Evolutionary conservation across 2,888 invertebrate genomes (phyloP).

Genomic region (Ernsta delagoae): DNA sequence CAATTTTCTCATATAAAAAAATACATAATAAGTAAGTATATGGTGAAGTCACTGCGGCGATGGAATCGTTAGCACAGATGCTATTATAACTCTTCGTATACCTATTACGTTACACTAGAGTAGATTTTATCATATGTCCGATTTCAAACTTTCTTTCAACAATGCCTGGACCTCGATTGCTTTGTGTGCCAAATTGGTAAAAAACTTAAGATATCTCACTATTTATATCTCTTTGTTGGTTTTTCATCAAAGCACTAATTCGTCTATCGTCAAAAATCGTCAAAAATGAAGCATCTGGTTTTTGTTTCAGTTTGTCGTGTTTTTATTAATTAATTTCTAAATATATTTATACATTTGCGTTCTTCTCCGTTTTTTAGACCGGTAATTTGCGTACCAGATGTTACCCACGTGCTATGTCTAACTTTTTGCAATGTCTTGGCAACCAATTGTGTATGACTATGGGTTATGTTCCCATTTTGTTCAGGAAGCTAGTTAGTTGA

Average conservation of each 20-base stretch:
- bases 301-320: no score
- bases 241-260: neutral
- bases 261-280: no score
- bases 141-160: no score
- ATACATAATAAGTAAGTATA: slow-evolving; percentile 29
- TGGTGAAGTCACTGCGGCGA: slow-evolving; percentile 46
- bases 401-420: slow-evolving; percentile 26
- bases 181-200: neutral
- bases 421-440: neutral
- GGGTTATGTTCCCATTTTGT: slow-evolving; percentile 16
- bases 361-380: slow-evolving; percentile 57
- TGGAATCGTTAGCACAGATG: neutral
- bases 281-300: neutral
- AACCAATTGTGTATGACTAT: slow-evolving; percentile 31
- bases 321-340: no score
- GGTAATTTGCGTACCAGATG: slow-evolving; percentile 41
- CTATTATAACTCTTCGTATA: neutral
- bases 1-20: slow-evolving; percentile 32
- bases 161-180: neutral
- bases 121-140: no score
- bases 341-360: neutral
- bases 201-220: no score
- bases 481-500: slow-evolving; percentile 16
- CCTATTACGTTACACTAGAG: neutral
- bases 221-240: neutral